A percentile compares a stretch with the other conserved stretches of the same genome.
Evolutionary conservation across 2,797 vertebrate species (phyloP).

Genomic region (Sphenodon punctatus): DNA sequence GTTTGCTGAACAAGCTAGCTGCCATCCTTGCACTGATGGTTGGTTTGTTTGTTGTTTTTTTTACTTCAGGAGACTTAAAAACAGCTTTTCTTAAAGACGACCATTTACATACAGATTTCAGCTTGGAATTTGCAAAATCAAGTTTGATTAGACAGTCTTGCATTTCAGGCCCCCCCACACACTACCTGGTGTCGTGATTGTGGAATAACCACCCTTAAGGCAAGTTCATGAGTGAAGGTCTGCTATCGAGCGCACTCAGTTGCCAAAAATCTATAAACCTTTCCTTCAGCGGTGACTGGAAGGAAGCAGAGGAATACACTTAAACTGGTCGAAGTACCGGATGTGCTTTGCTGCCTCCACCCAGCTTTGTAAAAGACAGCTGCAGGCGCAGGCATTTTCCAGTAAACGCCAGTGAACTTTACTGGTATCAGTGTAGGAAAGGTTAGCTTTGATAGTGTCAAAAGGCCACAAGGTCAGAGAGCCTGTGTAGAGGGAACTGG

Average conservation of each 20-base stretch:
- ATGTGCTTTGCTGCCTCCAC: not conserved
- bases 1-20: not conserved
- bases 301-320: not conserved
- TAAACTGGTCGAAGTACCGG: not conserved
- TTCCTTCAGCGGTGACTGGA: not conserved
- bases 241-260: not conserved
- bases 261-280: accelerated
- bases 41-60: slow-evolving; percentile 22
- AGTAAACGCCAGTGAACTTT: not conserved
- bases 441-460: not conserved
- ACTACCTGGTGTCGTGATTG: slow-evolving; percentile 2
- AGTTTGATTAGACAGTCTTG: not conserved
- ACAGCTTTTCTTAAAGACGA: accelerated
- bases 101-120: not conserved
- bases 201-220: not conserved
- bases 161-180: slow-evolving; percentile 26
- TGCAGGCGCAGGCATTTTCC: not conserved
- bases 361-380: not conserved
- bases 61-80: not conserved
- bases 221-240: not conserved
- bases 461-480: slow-evolving; percentile 3
- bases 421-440: not conserved
- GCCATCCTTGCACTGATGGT: not conserved
- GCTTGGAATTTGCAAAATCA: slow-evolving; percentile 5
- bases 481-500: not conserved